These are phyloP conservation scores for Dreissena rostriformis DNA, from an alignment of 1,140 invertebrate species.

Conservation along the genomic window DNA sequence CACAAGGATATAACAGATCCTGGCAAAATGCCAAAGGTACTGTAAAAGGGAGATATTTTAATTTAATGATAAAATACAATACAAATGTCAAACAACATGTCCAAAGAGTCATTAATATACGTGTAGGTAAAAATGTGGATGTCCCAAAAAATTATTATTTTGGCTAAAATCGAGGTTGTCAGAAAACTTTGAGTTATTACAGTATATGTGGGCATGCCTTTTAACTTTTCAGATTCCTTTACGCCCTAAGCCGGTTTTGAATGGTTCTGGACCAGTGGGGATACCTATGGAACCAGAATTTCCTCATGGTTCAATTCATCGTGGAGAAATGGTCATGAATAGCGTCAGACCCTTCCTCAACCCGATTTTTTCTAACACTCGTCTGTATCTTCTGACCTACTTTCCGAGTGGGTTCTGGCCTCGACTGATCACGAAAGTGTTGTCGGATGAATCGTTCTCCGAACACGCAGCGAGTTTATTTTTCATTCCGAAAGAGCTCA, in stretches of 20 bases:
- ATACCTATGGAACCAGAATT: too few relatives aligned
- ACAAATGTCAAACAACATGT: too few relatives aligned
- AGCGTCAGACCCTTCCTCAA: constrained; percentile 66
- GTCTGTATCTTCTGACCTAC: constrained; percentile 91
- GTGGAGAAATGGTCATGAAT: constrained; percentile 39
- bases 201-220: too few relatives aligned
- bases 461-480: constrained; percentile 74
- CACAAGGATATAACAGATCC: constrained; percentile 76
- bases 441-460: constrained; percentile 88
- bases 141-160: too few relatives aligned
- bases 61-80: too few relatives aligned
- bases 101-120: too few relatives aligned
- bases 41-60: background rate
- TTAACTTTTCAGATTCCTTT: too few relatives aligned
- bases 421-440: constrained; percentile 93
- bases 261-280: too few relatives aligned
- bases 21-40: constrained; percentile 56
- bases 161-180: too few relatives aligned
- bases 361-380: constrained; percentile 75
- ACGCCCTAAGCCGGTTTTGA: too few relatives aligned
- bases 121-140: too few relatives aligned
- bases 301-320: background rate
- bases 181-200: too few relatives aligned
- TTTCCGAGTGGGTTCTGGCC: constrained; percentile 99
- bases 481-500: constrained; percentile 60